Evolutionary conservation across 1,140 invertebrate species (phyloP), one percentile per base, ranked within the genome.

Genomic region (Drosophila melanica): DNA sequence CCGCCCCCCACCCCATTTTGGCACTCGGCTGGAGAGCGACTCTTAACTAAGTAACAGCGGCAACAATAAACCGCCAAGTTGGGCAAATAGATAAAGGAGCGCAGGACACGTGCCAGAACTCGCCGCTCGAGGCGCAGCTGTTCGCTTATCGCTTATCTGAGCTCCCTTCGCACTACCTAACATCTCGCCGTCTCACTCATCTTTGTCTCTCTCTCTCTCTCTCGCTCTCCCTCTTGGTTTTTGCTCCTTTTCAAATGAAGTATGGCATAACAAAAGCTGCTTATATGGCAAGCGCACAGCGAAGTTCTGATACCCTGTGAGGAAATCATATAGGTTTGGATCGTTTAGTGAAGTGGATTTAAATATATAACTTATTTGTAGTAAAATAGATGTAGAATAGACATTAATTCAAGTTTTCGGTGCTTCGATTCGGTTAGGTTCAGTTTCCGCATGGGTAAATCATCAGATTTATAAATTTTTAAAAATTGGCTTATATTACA

Each of bases 51-150:
- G 67, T 44, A 69, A 63, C 54, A 60, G 62, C 16, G 68, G 42
- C 60, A 62, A 71, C 66, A 75, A 71, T 75, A 78, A 75, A 75
- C 75, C 75, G 72, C 66, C 60, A 50, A 72, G 47, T 60, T 62
- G 59, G 41, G 50, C 33, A 42, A 68, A 59, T 55, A 53, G 33
- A 11, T 14, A 5, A 8, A 42, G 37, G 7, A 37, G 44, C 35
- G 37, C 6, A 51, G 58, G 47, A 77, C 70, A 74, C 75, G 75
- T 77, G 70, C 75, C 75, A 62, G 39, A 35, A 50, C 51, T 63
- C 35, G 45, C 5, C 14, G 51, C 63, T 67, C 4, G 30, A 39
- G 41, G 47, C 64, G 59, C 71, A 74, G 72, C 66, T 75, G 66
- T 30, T 75, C 39, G 44, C 70, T 68, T 68, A 58, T 74, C 64